A percentile compares a stretch with the other conserved stretches of the same genome.
These are phyloP conservation scores for Sprattus sprattus DNA, from an alignment of 2,113 vertebrate species.

Conservation along the genomic window DNA sequence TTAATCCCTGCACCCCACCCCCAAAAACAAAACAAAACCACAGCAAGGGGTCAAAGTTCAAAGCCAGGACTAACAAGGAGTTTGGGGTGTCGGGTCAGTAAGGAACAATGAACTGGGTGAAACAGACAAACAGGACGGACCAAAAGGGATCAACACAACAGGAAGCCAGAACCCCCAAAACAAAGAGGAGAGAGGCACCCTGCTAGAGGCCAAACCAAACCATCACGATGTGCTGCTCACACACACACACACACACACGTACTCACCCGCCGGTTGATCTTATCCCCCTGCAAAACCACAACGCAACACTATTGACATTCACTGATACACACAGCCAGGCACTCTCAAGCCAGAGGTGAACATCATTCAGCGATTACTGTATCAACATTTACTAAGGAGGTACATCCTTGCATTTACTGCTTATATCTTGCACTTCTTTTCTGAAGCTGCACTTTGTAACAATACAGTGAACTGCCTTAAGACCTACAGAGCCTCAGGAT, in stretches of 20 bases:
- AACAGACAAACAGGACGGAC: slow-evolving; percentile 31
- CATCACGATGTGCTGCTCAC: slow-evolving; percentile 65
- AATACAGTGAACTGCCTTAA: not conserved
- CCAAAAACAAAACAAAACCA: slow-evolving; percentile 23
- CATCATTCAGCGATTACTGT: not conserved
- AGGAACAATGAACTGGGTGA: slow-evolving; percentile 29
- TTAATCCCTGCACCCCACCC: too few species aligned
- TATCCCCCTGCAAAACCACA: slow-evolving; percentile 99
- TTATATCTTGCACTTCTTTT: not conserved
- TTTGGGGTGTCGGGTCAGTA: slow-evolving; percentile 29
- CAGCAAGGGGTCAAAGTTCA: slow-evolving; percentile 39
- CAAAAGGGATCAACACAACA: slow-evolving; percentile 21
- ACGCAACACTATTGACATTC: slow-evolving; percentile 65
- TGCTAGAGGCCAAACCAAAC: slow-evolving; percentile 63
- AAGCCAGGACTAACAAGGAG: slow-evolving; percentile 39
- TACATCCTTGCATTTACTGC: not conserved
- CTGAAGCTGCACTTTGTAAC: not conserved
- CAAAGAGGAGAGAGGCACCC: slow-evolving; percentile 45
- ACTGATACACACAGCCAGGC: slow-evolving; percentile 39
- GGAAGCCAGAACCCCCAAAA: slow-evolving; percentile 49
- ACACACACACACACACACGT: slow-evolving; percentile 81
- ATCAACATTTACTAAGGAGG: not conserved
- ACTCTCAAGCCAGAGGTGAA: slow-evolving; percentile 14
- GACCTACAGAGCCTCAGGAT: not conserved
- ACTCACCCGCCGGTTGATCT: slow-evolving; percentile 97